Evolutionary conservation across 2,888 invertebrate species (phyloP).

Genomic region (Leptinotarsa rubiginosa): DNA sequence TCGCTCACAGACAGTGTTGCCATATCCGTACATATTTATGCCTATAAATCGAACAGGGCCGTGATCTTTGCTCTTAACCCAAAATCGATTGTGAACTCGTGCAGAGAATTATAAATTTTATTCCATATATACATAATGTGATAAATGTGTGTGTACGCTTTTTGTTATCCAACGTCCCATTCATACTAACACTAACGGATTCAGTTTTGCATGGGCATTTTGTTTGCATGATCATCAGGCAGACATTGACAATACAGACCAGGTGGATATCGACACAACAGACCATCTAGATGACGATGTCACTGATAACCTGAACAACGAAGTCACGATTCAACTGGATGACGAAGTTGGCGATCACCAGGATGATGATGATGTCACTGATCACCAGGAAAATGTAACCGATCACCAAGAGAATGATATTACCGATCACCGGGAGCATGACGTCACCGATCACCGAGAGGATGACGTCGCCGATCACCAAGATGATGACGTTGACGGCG

Average conservation of each 20-base stretch:
- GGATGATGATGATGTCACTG: background rate
- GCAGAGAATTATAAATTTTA: background rate
- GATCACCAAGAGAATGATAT: background rate
- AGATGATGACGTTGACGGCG: background rate
- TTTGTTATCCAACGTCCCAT: background rate
- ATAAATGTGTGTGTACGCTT: background rate
- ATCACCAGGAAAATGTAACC: background rate
- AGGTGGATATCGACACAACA: conserved; percentile 12
- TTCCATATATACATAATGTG: background rate
- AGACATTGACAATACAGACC: conserved; percentile 46
- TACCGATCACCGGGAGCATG: background rate
- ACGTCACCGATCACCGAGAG: background rate
- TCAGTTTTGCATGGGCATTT: conserved; percentile 54
- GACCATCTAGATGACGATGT: conserved; percentile 11
- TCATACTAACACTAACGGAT: conserved; percentile 22
- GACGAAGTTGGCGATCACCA: background rate
- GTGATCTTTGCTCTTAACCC: too few species aligned
- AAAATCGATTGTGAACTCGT: too few species aligned
- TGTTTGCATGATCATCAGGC: conserved; percentile 60
- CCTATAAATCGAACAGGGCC: too few species aligned
- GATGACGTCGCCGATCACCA: background rate
- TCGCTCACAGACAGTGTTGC: too few species aligned
- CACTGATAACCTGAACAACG: background rate
- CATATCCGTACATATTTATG: too few species aligned
- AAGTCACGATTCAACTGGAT: background rate